Evolutionary conservation across 2,888 invertebrate genomes (phyloP).

Genomic region (Ctena decussata): DNA sequence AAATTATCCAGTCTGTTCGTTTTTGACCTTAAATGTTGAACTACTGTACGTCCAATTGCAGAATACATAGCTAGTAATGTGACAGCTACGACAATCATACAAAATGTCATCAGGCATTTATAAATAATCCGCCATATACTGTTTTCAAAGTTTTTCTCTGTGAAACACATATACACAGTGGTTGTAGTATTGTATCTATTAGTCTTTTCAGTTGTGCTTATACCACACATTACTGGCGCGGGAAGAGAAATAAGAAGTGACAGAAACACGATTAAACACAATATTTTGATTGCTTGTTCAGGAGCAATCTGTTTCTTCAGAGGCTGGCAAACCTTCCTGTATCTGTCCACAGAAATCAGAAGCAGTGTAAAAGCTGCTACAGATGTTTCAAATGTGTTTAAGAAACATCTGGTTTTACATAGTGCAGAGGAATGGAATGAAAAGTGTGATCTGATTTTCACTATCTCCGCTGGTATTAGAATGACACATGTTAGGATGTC

Average conservation of each 20-base stretch:
- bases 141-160: slow-evolving; percentile 32
- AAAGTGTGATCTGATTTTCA: slow-evolving; percentile 42
- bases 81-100: slow-evolving; percentile 22
- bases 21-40: slow-evolving; percentile 35
- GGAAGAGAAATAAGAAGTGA: slow-evolving; percentile 36
- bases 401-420: slow-evolving; percentile 60
- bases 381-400: slow-evolving; percentile 41
- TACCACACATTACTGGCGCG: slow-evolving; percentile 48
- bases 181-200: slow-evolving; percentile 30
- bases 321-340: slow-evolving; percentile 55
- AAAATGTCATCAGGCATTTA: slow-evolving; percentile 22
- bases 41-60: slow-evolving; percentile 40
- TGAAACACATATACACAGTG: slow-evolving; percentile 39
- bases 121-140: slow-evolving; percentile 36
- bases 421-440: slow-evolving; percentile 25
- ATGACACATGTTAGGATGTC: slow-evolving; percentile 52
- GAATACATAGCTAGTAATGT: slow-evolving; percentile 49
- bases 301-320: slow-evolving; percentile 51
- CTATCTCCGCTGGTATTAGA: slow-evolving; percentile 54
- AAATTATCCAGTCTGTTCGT: background rate
- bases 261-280: slow-evolving; percentile 10
- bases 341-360: slow-evolving; percentile 56
- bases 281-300: slow-evolving; percentile 30
- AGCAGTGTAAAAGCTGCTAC: slow-evolving; percentile 39
- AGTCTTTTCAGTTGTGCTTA: slow-evolving; percentile 2